A percentile compares a stretch with the other conserved stretches of the same genome.
These are phyloP conservation scores for Hirundo rustica DNA, from an alignment of 2,797 vertebrate species.

Conservation along the genomic window DNA sequence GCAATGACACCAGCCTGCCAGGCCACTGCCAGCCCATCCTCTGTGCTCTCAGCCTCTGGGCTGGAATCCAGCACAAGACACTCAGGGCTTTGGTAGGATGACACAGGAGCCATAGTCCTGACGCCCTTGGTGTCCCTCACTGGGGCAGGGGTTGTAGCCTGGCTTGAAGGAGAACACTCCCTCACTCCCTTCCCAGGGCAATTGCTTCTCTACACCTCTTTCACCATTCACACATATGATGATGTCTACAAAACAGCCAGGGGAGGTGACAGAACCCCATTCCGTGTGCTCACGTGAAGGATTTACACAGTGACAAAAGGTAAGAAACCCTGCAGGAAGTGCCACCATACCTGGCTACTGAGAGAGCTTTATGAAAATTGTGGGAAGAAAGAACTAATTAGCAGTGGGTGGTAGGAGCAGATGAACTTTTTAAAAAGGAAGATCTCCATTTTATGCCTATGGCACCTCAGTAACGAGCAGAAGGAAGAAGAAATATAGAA, in stretches of 20 bases:
- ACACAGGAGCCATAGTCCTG: neutral
- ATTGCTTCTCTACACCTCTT: neutral
- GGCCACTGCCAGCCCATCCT: neutral
- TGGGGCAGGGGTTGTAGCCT: fast-evolving
- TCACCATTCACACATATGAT: neutral
- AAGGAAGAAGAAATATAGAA: neutral
- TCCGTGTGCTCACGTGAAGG: neutral
- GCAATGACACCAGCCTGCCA: neutral
- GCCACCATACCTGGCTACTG: neutral
- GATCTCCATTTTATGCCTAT: neutral
- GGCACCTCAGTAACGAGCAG: neutral
- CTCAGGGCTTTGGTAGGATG: fast-evolving
- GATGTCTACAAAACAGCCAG: neutral
- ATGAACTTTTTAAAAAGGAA: neutral
- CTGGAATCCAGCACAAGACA: neutral
- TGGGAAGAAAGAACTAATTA: slow-evolving; percentile 16
- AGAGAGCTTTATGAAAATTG: neutral
- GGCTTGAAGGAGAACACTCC: neutral
- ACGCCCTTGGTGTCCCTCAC: neutral
- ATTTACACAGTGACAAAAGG: neutral
- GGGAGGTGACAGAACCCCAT: neutral
- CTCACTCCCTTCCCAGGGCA: neutral
- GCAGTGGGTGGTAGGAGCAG: neutral
- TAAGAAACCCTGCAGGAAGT: neutral
- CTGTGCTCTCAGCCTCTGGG: neutral